Evolutionary conservation across 2,797 vertebrate species (phyloP), one percentile per base, ranked within the genome.

Genomic region (Petrocephalus schoutedeni): DNA sequence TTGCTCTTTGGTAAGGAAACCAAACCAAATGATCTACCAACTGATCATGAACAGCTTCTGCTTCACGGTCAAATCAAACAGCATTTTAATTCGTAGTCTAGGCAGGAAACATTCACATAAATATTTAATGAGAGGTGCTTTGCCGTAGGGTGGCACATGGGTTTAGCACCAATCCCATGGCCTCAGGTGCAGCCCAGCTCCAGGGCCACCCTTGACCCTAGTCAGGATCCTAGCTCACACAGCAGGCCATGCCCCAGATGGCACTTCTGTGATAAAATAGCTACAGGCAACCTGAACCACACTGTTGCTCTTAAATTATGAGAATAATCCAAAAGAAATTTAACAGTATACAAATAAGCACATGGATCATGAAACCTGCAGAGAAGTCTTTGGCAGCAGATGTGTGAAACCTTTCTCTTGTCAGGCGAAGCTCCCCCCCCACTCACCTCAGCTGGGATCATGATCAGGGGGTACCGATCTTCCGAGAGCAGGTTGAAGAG

Each of bases 401-500:
- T 64, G 59, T 23, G 21, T 51, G 12, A 12, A 64, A 32, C 23
- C 23, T 14, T 14, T 67, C 23, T 67, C 61, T 32, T 10, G 28
- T 67, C 23, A 1, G 9, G 23, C 61, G 4, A 21, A 64, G 16
- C 56, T 19, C 21, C 8, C 8, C 8, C 71, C 36, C 32, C 16
- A 45, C 88, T 85, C 91, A 96, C 96, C 95, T 97, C 96, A 67
- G 95, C 94, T 1, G 92, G 91, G 54, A 96, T 95, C 92, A 96
- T 95, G 93, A 96, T 91, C 88, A 96, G 94, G 0, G 96, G 96
- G 89, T 97, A 97, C 71, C 90, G 93, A 90, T 97, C 95, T 89
- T 97, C 96, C 3, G 96, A 97, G 87, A 97, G 93, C 36, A 96
- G 93, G 92, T 96, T 97, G 89, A 97, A 97, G 41, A 97, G 91